These are phyloP conservation scores for Bombus pyrosoma DNA, from an alignment of 1,140 invertebrate species.

Conservation along the genomic window DNA sequence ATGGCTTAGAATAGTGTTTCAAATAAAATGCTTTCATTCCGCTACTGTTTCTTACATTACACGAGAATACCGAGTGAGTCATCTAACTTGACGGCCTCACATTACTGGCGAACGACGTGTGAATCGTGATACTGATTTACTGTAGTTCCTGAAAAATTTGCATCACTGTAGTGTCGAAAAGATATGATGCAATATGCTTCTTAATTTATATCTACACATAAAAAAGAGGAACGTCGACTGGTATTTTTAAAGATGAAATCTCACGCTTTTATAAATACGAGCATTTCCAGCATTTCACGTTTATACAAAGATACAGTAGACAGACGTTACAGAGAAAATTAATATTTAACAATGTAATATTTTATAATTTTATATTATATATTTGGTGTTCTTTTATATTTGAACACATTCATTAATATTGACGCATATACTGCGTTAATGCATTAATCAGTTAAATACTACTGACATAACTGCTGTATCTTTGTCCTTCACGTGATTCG, in stretches of 20 bases:
- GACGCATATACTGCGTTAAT: too few species aligned
- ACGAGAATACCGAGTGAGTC: neutral
- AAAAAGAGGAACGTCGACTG: neutral
- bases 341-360: neutral
- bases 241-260: neutral
- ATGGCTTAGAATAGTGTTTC: neutral
- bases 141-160: neutral
- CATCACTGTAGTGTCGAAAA: neutral
- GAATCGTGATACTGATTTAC: neutral
- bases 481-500: too few species aligned
- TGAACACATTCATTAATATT: too few species aligned
- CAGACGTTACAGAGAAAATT: neutral
- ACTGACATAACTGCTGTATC: too few species aligned
- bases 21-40: neutral
- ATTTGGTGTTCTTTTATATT: too few species aligned
- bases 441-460: too few species aligned
- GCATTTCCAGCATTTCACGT: neutral
- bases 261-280: neutral
- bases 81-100: neutral
- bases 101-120: neutral
- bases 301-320: neutral
- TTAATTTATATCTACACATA: neutral
- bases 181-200: neutral
- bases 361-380: too few species aligned
- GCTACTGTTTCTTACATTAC: neutral